A percentile compares a stretch with the other conserved stretches of the same genome.
These are phyloP conservation scores for Takifugu flavidus DNA, from an alignment of 2,113 vertebrate species.

Conservation along the genomic window DNA sequence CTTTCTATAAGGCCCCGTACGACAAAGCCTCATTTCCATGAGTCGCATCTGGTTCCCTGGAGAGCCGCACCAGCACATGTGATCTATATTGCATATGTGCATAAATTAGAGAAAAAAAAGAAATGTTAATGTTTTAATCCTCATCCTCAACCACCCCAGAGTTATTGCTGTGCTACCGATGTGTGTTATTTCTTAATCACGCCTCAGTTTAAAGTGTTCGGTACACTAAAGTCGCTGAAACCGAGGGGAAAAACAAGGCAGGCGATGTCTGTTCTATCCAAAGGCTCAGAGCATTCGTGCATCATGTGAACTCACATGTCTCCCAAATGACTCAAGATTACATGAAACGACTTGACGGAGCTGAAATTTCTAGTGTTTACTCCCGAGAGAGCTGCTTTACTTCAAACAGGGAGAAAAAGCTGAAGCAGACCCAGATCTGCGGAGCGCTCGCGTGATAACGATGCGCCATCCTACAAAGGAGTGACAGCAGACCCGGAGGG, in stretches of 20 bases:
- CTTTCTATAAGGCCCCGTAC: conserved; percentile 1
- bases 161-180: neutral
- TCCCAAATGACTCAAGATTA: too few relatives aligned
- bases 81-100: conserved; percentile 44
- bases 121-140: conserved; percentile 38
- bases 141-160: neutral
- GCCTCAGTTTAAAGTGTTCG: too few relatives aligned
- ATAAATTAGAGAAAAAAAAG: conserved; percentile 51
- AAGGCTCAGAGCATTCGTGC: too few relatives aligned
- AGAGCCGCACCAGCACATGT: conserved; percentile 27
- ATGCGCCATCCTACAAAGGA: conserved; percentile 9
- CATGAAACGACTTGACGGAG: too few relatives aligned
- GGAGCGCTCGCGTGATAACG: neutral
- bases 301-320: too few relatives aligned
- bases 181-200: neutral
- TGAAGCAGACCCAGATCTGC: conserved; percentile 2
- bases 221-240: too few relatives aligned
- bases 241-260: too few relatives aligned
- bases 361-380: neutral
- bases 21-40: conserved; percentile 56
- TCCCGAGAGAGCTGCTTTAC: neutral
- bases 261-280: too few relatives aligned
- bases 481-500: conserved; percentile 14
- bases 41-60: conserved; percentile 52
- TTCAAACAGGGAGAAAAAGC: neutral